phyloP scores from a whole-genome alignment of 2,888 invertebrate species.

The Sphinx pinastri region DNA sequence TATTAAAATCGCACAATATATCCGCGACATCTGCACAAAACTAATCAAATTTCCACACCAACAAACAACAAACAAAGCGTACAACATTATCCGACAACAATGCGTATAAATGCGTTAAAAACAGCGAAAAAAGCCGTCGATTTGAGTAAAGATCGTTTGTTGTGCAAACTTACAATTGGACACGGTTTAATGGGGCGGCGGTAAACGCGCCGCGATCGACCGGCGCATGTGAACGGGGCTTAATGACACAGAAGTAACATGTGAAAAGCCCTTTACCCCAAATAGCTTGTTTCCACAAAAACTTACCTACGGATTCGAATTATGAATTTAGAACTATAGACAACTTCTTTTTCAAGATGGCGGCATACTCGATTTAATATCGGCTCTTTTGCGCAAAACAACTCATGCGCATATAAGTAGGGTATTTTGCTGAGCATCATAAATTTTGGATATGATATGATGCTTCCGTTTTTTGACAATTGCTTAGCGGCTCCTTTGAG shows the following conservation, averaged over 20 bases:
- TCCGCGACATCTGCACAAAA: conserved; percentile 72
- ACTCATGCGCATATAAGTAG: conserved; percentile 71
- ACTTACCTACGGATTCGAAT: conserved; percentile 1
- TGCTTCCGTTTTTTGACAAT: conserved; percentile 65
- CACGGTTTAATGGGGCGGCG: conserved; percentile 78
- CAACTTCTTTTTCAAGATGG: conserved; percentile 33
- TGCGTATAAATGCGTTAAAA: conserved; percentile 71
- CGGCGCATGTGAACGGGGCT: conserved; percentile 74
- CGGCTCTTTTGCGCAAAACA: conserved; percentile 68
- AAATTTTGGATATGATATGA: conserved; percentile 72
- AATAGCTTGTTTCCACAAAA: conserved; percentile 17
- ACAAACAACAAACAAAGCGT: conserved; percentile 55
- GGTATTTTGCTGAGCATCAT: conserved; percentile 58
- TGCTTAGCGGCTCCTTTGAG: conserved; percentile 52
- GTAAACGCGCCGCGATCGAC: conserved; percentile 65
- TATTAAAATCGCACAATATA: conserved; percentile 66
- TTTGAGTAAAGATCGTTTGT: conserved; percentile 80
- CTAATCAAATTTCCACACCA: conserved; percentile 81
- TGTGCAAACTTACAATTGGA: conserved; percentile 81
- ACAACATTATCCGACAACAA: conserved; percentile 54
- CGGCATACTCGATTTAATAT: conserved; percentile 36
- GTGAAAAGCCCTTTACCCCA: conserved; percentile 16
- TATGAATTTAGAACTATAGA: conserved; percentile 11
- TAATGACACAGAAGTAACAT: conserved; percentile 76
- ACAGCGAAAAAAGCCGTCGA: conserved; percentile 73